Percentiles rank a stretch among this genome's conserved stretches.
phyloP scores from a whole-genome alignment of 53 echinoderm and acorn worm genomes.

The Echinarachnius parma region DNA sequence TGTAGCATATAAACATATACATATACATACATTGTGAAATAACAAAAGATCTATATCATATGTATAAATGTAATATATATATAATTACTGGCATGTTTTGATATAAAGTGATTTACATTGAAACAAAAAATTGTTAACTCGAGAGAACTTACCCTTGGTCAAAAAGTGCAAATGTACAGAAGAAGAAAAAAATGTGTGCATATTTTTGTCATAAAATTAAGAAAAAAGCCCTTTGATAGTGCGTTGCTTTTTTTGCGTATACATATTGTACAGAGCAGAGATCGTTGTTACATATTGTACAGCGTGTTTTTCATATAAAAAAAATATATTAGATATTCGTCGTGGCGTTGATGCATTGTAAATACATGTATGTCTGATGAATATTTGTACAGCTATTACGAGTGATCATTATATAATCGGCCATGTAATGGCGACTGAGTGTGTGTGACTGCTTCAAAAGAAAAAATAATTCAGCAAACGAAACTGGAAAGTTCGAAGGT shows the following conservation, averaged over 20 bases:
- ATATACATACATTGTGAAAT: no score
- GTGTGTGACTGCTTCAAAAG: no score
- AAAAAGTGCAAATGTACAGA: background rate
- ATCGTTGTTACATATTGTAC: constrained; percentile 8
- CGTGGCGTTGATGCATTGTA: background rate
- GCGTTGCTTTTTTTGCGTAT: background rate
- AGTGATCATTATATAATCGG: constrained; percentile 1
- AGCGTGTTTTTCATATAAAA: background rate
- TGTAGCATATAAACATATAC: no score
- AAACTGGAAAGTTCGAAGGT: no score
- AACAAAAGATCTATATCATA: no score
- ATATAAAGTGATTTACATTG: background rate
- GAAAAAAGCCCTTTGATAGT: background rate
- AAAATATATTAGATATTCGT: background rate
- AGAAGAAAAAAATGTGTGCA: background rate
- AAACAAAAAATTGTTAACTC: background rate
- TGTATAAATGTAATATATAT: no score
- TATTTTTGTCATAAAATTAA: background rate
- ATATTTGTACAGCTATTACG: constrained; percentile 28
- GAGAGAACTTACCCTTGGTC: no score
- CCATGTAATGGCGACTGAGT: constrained; percentile 32
- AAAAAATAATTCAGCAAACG: no score
- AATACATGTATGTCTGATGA: constrained; percentile 4
- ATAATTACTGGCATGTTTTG: background rate
- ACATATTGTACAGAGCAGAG: background rate